Evolutionary conservation across 2,113 vertebrate species (phyloP).

Genomic region (Phocoena sinus): DNA sequence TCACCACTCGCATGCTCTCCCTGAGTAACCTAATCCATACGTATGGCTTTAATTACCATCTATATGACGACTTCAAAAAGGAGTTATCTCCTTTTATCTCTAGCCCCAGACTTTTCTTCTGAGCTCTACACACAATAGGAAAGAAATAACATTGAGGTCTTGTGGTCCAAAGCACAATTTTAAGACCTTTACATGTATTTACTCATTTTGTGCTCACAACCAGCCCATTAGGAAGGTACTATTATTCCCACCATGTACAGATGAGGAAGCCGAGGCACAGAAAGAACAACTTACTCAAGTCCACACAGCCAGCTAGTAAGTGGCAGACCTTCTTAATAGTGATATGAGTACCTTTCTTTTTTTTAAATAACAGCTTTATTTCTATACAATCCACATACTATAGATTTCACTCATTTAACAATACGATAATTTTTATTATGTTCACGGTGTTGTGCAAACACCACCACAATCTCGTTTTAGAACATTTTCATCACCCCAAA

Average conservation of each 20-base stretch:
- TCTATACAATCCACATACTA: not conserved
- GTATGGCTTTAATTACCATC: not conserved
- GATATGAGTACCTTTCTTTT: not conserved
- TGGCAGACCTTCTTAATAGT: not conserved
- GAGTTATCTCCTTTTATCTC: not conserved
- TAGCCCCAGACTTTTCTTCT: not conserved
- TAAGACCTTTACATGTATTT: not conserved
- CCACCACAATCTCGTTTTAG: not conserved
- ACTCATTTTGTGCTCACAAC: not conserved
- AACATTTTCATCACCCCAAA: not conserved
- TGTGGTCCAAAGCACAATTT: constrained; percentile 8
- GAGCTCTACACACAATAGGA: not conserved
- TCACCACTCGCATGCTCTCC: not conserved
- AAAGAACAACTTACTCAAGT: not conserved
- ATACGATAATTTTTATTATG: not conserved
- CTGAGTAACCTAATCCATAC: not conserved
- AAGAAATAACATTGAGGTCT: not conserved
- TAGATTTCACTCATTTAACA: not conserved
- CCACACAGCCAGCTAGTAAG: not conserved
- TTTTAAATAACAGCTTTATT: not conserved
- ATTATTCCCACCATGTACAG: not conserved
- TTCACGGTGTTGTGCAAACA: not conserved
- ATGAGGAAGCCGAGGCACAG: not conserved
- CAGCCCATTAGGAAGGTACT: not conserved
- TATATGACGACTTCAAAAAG: not conserved